These are phyloP conservation scores for Pristionchus entomophagus DNA, from an alignment of 2,888 invertebrate genomes.

Conservation along the genomic window DNA sequence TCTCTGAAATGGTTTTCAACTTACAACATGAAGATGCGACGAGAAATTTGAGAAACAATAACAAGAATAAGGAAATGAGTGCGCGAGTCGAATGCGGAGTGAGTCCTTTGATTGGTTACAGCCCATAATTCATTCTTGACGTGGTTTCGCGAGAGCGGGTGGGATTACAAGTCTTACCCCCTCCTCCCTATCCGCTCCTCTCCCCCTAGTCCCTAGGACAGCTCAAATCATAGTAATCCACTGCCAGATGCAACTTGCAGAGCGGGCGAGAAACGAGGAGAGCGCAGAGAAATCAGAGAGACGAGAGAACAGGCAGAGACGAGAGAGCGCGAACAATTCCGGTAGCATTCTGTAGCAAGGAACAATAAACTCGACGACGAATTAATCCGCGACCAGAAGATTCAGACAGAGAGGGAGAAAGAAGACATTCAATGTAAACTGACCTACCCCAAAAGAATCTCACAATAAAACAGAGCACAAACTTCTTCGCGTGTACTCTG, in stretches of 20 bases:
- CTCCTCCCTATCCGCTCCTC: background rate
- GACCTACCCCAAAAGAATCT: slow-evolving; percentile 5
- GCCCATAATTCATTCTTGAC: slow-evolving; percentile 39
- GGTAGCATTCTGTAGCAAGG: background rate
- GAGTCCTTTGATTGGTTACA: slow-evolving; percentile 13
- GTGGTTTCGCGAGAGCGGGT: slow-evolving; percentile 25
- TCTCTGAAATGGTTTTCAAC: background rate
- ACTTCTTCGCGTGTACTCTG: slow-evolving; percentile 28
- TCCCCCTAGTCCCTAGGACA: background rate
- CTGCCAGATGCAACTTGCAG: slow-evolving; percentile 13
- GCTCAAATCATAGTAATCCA: slow-evolving; percentile 43
- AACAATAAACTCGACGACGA: background rate
- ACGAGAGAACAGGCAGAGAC: background rate
- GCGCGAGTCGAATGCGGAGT: background rate
- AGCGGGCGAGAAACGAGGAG: background rate
- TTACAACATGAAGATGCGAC: background rate
- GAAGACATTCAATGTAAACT: slow-evolving; percentile 15
- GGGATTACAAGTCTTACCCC: slow-evolving; percentile 34
- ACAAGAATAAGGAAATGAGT: background rate
- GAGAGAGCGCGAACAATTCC: background rate
- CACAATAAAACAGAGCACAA: slow-evolving; percentile 28
- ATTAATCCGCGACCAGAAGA: slow-evolving; percentile 33
- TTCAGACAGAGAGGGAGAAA: background rate
- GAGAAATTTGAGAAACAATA: background rate
- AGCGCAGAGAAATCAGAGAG: too few species aligned